Evolutionary conservation across 1,140 invertebrate genomes (phyloP).

Genomic region (Leptinotarsa lineolata): DNA sequence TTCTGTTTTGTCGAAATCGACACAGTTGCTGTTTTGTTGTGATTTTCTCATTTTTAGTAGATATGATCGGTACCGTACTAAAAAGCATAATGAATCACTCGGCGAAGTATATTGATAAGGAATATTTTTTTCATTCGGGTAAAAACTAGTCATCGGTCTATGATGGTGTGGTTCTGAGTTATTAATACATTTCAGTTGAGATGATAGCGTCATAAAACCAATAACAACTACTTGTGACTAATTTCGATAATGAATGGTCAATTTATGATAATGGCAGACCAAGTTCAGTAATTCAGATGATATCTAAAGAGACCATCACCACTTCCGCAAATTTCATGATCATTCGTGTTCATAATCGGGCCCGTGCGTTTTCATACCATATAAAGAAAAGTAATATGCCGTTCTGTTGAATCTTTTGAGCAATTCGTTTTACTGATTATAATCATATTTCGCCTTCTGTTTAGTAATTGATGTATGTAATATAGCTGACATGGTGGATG

Average conservation of each 20-base stretch:
- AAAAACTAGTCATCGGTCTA: too few relatives aligned
- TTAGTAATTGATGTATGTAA: too few relatives aligned
- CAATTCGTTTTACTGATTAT: not conserved
- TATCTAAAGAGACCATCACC: not conserved
- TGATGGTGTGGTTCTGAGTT: too few relatives aligned
- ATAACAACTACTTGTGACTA: not conserved
- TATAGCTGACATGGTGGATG: too few relatives aligned
- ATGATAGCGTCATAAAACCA: not conserved
- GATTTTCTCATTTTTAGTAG: too few relatives aligned
- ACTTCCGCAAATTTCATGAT: not conserved
- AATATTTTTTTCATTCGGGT: too few relatives aligned
- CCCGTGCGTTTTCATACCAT: not conserved
- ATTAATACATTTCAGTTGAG: not conserved
- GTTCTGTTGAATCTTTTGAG: not conserved
- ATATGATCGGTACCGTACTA: too few relatives aligned
- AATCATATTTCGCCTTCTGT: not conserved
- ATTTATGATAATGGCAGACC: not conserved
- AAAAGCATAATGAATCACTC: too few relatives aligned
- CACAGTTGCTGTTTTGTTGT: too few relatives aligned
- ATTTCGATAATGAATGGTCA: not conserved
- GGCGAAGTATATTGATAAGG: too few relatives aligned
- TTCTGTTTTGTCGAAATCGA: too few relatives aligned
- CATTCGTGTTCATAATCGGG: not conserved
- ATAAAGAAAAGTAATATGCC: constrained; percentile 4
- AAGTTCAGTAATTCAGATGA: not conserved